These are phyloP conservation scores for Micromussa lordhowensis DNA, from an alignment of 92 coral and sea anemone genomes.

Conservation along the genomic window DNA sequence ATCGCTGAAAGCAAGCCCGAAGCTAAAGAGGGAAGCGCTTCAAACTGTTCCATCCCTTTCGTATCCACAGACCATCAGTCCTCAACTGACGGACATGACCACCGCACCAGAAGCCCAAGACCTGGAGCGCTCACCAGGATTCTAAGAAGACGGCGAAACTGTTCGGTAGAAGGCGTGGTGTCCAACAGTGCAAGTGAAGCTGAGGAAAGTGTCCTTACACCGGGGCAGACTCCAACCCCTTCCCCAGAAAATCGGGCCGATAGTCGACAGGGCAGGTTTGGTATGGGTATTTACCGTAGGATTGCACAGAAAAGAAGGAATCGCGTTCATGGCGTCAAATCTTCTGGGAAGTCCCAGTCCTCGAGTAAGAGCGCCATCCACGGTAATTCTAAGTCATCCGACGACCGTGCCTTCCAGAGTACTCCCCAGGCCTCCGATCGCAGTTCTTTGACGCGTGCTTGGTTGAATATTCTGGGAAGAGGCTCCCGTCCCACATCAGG, in stretches of 20 bases:
- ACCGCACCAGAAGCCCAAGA: background rate
- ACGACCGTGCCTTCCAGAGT: background rate
- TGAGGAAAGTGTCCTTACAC: background rate
- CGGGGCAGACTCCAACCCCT: background rate
- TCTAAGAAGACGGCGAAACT: background rate
- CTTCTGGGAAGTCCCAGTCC: background rate
- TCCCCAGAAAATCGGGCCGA: background rate
- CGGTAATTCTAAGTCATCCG: background rate
- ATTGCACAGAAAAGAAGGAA: background rate
- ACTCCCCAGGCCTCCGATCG: background rate
- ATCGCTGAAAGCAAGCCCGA: background rate
- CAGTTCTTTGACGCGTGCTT: background rate
- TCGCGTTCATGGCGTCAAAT: background rate
- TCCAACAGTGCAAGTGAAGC: background rate
- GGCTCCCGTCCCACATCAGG: background rate
- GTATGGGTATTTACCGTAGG: background rate
- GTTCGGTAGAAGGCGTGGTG: background rate
- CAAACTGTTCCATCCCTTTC: background rate
- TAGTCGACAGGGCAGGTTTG: background rate
- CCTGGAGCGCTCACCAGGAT: background rate
- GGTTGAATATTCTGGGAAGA: background rate
- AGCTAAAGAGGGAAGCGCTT: background rate
- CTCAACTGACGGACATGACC: background rate
- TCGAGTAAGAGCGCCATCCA: background rate
- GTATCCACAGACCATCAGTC: background rate